These are phyloP conservation scores for Agonopterix subpropinquella DNA, from an alignment of 2,888 invertebrate species.

Conservation along the genomic window DNA sequence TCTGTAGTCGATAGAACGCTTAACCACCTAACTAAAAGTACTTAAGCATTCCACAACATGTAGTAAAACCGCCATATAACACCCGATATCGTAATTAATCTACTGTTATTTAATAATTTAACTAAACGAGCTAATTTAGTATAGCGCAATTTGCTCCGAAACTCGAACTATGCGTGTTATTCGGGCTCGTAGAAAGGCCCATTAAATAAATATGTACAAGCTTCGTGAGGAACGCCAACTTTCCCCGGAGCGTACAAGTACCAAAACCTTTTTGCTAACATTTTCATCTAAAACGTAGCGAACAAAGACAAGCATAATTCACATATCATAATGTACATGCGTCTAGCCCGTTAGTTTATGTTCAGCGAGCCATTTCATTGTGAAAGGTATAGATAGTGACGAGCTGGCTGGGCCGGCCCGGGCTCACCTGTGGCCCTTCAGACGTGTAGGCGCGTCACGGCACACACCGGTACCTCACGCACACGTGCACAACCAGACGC, in stretches of 20 bases:
- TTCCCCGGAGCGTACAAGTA: neutral
- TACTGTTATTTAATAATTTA: slow-evolving; percentile 15
- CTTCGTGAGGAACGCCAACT: neutral
- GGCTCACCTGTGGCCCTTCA: slow-evolving; percentile 54
- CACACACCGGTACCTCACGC: slow-evolving; percentile 1
- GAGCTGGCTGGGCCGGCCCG: slow-evolving; percentile 56
- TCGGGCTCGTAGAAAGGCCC: slow-evolving; percentile 21
- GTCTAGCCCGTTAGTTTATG: slow-evolving; percentile 37
- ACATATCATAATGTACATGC: slow-evolving; percentile 22
- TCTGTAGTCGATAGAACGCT: too few relatives aligned
- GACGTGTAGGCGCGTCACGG: slow-evolving; percentile 42
- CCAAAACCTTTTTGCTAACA: too few relatives aligned
- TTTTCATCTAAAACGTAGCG: too few relatives aligned
- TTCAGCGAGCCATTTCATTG: slow-evolving; percentile 59
- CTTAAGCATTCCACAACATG: too few relatives aligned
- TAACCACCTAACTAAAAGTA: too few relatives aligned
- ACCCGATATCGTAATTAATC: slow-evolving; percentile 33
- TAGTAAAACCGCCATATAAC: slow-evolving; percentile 6
- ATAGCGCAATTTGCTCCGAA: slow-evolving; percentile 28
- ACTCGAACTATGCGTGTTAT: slow-evolving; percentile 37
- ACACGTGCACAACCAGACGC: neutral
- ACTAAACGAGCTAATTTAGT: slow-evolving; percentile 33
- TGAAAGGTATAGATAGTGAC: slow-evolving; percentile 30
- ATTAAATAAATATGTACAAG: slow-evolving; percentile 33
- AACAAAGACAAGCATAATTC: neutral